Evolutionary conservation across 1,140 invertebrate species (phyloP).

Genomic region (Ladona fulva): DNA sequence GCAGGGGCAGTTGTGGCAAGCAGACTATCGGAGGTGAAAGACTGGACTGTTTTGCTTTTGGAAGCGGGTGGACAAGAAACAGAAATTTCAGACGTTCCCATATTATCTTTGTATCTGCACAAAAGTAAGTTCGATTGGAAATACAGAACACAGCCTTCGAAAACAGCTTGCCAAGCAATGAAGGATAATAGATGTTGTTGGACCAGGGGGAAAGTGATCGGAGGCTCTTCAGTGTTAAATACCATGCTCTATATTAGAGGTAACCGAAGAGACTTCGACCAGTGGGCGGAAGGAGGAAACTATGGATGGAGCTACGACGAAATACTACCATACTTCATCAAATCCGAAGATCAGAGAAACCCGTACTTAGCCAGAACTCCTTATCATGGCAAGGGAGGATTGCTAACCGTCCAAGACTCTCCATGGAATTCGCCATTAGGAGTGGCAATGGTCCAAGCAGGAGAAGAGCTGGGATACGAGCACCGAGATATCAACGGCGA

Average conservation of each 20-base stretch:
- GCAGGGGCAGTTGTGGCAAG: slow-evolving; percentile 81
- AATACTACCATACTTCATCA: slow-evolving; percentile 78
- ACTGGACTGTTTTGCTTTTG: slow-evolving; percentile 70
- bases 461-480: slow-evolving; percentile 82
- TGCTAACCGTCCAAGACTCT: slow-evolving; percentile 67
- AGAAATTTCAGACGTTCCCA: slow-evolving; percentile 70
- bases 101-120: slow-evolving; percentile 75
- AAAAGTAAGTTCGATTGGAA: slow-evolving; percentile 89
- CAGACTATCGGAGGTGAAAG: slow-evolving; percentile 64
- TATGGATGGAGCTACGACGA: slow-evolving; percentile 83
- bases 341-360: slow-evolving; percentile 74
- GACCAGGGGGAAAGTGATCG: slow-evolving; percentile 75
- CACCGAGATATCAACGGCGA: slow-evolving; percentile 66
- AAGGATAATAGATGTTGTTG: slow-evolving; percentile 67
- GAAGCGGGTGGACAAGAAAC: slow-evolving; percentile 84
- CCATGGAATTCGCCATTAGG: slow-evolving; percentile 73
- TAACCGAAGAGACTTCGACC: slow-evolving; percentile 79
- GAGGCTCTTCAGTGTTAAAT: slow-evolving; percentile 78
- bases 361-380: slow-evolving; percentile 61
- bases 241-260: slow-evolving; percentile 90
- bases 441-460: slow-evolving; percentile 75
- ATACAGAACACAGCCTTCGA: slow-evolving; percentile 77
- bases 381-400: slow-evolving; percentile 66
- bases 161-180: slow-evolving; percentile 77
- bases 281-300: slow-evolving; percentile 82